Conservation (phyloP, 2,888 invertebrate genomes). For the Chrysopilus asiliformis region DNA sequence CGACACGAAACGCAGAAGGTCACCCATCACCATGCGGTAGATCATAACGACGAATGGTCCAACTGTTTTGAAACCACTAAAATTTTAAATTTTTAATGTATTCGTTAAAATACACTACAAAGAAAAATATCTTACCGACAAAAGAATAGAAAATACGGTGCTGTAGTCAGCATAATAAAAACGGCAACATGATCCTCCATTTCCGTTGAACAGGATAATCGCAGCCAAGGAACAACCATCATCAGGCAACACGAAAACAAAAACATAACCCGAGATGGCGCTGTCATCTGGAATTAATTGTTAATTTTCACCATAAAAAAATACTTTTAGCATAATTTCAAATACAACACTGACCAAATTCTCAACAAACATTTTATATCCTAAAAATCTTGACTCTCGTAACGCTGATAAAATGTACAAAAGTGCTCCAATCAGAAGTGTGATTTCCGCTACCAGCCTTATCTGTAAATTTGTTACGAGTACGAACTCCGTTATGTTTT, state of each 20-base stretch:
- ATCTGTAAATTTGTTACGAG: slow-evolving; percentile 33
- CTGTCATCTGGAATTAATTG: slow-evolving; percentile 55
- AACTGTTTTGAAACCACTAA: slow-evolving; percentile 91
- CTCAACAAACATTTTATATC: slow-evolving; percentile 86
- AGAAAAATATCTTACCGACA: too few relatives aligned
- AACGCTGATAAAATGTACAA: slow-evolving; percentile 73
- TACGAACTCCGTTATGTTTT: too few relatives aligned
- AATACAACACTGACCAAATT: slow-evolving; percentile 58
- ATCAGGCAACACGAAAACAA: slow-evolving; percentile 83
- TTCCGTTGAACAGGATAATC: slow-evolving; percentile 72
- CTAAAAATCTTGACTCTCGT: slow-evolving; percentile 80
- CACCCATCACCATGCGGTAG: slow-evolving; percentile 95
- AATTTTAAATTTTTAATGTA: too few relatives aligned
- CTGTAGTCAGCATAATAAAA: slow-evolving; percentile 87
- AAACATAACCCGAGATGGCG: slow-evolving; percentile 87
- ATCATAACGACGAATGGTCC: slow-evolving; percentile 99
- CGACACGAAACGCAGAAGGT: slow-evolving; percentile 85
- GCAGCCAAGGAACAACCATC: slow-evolving; percentile 68
- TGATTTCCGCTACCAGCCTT: slow-evolving; percentile 62
- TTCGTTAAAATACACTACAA: too few relatives aligned
- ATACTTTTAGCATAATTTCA: too few relatives aligned
- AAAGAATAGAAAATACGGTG: slow-evolving; percentile 94
- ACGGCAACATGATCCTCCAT: slow-evolving; percentile 86
- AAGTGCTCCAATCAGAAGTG: slow-evolving; percentile 69
- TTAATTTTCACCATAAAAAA: too few relatives aligned